Conservation (phyloP, 2,113 vertebrate species). For the Origma solitaria region DNA sequence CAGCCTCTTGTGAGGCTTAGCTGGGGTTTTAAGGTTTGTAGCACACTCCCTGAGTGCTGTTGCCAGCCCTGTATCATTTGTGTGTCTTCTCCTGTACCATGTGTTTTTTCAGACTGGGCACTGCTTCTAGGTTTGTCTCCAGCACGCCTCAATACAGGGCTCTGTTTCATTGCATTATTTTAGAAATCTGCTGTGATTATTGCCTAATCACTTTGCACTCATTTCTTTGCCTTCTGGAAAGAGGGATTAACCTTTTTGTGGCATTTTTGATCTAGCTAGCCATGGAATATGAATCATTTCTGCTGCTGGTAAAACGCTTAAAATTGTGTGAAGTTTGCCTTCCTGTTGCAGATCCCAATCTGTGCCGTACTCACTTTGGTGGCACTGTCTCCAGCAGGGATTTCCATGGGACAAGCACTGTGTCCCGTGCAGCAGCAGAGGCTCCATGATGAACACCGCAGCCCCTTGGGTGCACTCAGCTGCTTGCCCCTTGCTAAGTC, state of each 20-base stretch:
- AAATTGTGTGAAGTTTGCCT: neutral
- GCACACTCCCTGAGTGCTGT: neutral
- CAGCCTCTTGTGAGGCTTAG: neutral
- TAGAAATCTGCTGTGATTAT: neutral
- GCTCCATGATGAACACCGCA: rapidly evolving
- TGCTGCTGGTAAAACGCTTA: neutral
- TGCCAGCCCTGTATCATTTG: neutral
- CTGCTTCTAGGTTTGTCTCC: neutral
- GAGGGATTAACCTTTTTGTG: neutral
- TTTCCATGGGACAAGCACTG: rapidly evolving
- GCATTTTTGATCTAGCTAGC: neutral
- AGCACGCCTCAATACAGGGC: neutral
- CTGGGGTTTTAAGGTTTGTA: neutral
- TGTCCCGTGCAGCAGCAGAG: neutral
- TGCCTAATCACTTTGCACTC: neutral
- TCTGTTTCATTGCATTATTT: neutral
- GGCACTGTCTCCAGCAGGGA: neutral
- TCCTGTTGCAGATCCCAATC: neutral
- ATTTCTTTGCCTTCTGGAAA: neutral
- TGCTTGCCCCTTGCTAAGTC: rapidly evolving
- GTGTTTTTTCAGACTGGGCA: neutral
- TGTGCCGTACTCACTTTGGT: rapidly evolving
- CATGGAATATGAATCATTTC: neutral
- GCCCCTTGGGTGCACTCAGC: neutral
- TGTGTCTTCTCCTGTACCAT: rapidly evolving